These are phyloP conservation scores for Harpagoxenus sublaevis DNA, from an alignment of 2,888 invertebrate species.

Conservation along the genomic window DNA sequence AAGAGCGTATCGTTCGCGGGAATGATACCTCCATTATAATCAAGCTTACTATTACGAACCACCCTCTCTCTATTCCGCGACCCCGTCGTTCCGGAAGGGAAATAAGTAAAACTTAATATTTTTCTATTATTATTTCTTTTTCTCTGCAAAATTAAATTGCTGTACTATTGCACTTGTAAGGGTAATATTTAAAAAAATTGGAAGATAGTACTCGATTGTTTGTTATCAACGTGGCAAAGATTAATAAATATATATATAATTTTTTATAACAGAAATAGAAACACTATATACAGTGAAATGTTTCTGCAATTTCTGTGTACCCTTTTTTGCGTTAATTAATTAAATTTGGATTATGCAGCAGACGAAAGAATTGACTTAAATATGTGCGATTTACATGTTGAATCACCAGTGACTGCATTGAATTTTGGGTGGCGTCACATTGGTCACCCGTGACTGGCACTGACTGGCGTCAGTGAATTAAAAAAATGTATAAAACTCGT, in stretches of 20 bases:
- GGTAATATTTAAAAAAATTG: background rate
- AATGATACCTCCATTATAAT: slow-evolving; percentile 86
- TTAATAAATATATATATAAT: background rate
- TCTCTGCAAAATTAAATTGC: background rate
- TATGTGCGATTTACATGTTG: background rate
- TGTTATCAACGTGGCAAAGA: background rate
- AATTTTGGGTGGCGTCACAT: background rate
- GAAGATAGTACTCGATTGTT: background rate
- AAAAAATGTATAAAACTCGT: background rate
- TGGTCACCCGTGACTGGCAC: background rate
- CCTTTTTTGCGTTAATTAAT: background rate
- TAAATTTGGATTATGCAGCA: background rate
- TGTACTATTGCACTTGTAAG: background rate
- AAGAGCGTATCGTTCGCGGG: slow-evolving; percentile 78
- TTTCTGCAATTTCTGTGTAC: background rate
- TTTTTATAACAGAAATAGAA: background rate
- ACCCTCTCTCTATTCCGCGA: slow-evolving; percentile 49
- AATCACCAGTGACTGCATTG: background rate
- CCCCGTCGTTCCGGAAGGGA: slow-evolving; percentile 69
- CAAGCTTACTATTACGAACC: slow-evolving; percentile 84
- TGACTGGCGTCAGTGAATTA: background rate
- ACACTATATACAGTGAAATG: background rate
- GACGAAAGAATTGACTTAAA: background rate
- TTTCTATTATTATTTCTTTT: background rate
- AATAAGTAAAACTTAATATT: slow-evolving; percentile 31